A percentile compares a stretch with the other conserved stretches of the same genome.
Conservation (phyloP, 2,797 vertebrate genomes). For the Megalops cyprinoides region DNA sequence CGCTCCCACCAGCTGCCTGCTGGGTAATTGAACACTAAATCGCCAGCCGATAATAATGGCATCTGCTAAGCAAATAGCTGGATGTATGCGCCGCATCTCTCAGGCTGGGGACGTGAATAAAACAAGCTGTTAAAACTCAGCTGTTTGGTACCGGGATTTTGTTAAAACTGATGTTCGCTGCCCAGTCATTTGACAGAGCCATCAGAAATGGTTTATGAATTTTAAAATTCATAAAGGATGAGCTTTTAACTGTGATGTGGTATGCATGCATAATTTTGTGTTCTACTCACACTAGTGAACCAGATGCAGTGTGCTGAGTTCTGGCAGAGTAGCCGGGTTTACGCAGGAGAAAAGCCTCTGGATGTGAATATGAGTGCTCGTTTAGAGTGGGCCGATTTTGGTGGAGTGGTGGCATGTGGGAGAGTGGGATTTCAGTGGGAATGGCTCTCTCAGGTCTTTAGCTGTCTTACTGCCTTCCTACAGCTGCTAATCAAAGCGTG, state of each 20-base stretch:
- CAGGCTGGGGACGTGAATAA: neutral
- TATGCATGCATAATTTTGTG: neutral
- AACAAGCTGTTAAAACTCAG: neutral
- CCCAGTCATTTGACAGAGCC: neutral
- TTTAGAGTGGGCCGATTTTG: constrained; percentile 23
- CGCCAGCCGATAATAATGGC: neutral
- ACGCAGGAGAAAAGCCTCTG: neutral
- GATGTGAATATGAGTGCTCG: neutral
- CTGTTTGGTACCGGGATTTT: neutral
- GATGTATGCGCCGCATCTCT: neutral
- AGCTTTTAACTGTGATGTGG: neutral
- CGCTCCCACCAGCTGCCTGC: neutral
- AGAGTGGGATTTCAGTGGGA: neutral
- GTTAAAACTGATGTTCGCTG: neutral
- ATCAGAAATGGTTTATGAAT: neutral
- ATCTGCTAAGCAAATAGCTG: neutral
- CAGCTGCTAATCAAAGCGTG: neutral
- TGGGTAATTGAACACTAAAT: neutral
- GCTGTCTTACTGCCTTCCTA: neutral
- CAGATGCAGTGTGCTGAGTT: neutral
- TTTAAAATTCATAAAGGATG: neutral
- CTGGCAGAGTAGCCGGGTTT: neutral
- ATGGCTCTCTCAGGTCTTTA: neutral
- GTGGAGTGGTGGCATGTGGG: constrained; percentile 24
- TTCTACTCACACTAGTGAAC: neutral